Base-by-base conservation (phyloP, 2,888 invertebrate genomes). In the Nysson spinosus region DNA sequence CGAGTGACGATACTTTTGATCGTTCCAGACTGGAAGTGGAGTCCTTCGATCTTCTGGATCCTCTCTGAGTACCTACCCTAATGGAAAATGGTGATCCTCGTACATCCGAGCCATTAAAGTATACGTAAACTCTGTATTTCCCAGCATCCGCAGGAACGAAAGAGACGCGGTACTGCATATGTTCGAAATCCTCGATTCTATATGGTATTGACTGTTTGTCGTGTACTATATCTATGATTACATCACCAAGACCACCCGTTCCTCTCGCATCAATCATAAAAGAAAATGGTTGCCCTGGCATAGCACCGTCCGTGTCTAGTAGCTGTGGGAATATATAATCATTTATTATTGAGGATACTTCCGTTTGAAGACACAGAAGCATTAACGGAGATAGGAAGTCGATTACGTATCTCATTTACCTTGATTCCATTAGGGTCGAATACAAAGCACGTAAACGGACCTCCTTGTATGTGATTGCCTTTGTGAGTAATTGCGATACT, bases 401-500 rank as follows among this genome's bases (percentile, higher is more conserved):
- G n/a, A 3, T 1, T 2, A 26, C 6, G 1, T 5, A 9, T 11
- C 1, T 0, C 4, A 1, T 3, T 3, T 79, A 90, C 93, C 61
- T 94, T 93, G 6, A 98, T 95, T 16, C 96, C 95, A 34, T 95
- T 93, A 0, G 98, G 96, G 88, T 98, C 97, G 83, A 96, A 98
- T 0, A 98, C 97, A 79, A 96, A 94, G 85, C 99, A 97, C 0
- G 95, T 95, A 87, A 98, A 99, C 1, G 99, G 99, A 12, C 97
- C 97, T 55, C 98, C 98, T 90, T 94, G 89, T 77, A 99, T 98
- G 85, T 98, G 97, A 80, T 96, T 94, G 24, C 96, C 96, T 84
- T 98, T 97, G 87, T 98, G 98, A 24, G 95, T 93, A 70, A 99
- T 97, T 70, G 96, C 96, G 55, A 99, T 97, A 78, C 95, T 93